Conservation (phyloP, 2,113 vertebrate genomes). For the Coracopsis vasa region DNA sequence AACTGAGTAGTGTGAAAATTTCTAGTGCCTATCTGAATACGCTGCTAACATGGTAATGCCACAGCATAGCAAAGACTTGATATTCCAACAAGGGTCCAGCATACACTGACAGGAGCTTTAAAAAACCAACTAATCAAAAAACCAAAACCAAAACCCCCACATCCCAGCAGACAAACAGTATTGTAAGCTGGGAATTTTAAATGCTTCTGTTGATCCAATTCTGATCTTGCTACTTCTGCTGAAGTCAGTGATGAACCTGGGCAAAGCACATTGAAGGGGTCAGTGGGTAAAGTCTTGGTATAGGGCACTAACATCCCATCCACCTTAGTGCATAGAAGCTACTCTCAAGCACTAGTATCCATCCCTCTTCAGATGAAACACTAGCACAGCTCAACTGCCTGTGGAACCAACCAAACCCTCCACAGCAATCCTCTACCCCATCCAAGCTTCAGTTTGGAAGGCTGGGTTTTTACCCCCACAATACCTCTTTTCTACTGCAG, state of each 20-base stretch:
- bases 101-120: not conserved
- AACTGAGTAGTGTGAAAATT: not conserved
- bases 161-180: not conserved
- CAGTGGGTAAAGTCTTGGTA: not conserved
- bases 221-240: not conserved
- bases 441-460: not conserved
- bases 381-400: not conserved
- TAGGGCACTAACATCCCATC: fast-evolving
- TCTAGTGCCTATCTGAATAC: not conserved
- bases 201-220: not conserved
- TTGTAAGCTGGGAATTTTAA: not conserved
- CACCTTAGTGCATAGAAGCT: not conserved
- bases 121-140: not conserved
- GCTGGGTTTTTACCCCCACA: fast-evolving
- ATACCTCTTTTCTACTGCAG: not conserved
- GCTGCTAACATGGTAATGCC: not conserved
- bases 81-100: not conserved
- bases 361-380: not conserved
- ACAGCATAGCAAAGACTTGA: not conserved
- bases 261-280: not conserved
- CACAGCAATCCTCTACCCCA: not conserved
- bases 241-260: not conserved
- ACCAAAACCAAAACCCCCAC: not conserved
- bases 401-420: not conserved
- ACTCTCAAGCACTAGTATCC: not conserved